Percentiles rank a stretch among this genome's conserved stretches.
Conservation (phyloP, 2,113 vertebrate species). For the Corapipo altera region DNA sequence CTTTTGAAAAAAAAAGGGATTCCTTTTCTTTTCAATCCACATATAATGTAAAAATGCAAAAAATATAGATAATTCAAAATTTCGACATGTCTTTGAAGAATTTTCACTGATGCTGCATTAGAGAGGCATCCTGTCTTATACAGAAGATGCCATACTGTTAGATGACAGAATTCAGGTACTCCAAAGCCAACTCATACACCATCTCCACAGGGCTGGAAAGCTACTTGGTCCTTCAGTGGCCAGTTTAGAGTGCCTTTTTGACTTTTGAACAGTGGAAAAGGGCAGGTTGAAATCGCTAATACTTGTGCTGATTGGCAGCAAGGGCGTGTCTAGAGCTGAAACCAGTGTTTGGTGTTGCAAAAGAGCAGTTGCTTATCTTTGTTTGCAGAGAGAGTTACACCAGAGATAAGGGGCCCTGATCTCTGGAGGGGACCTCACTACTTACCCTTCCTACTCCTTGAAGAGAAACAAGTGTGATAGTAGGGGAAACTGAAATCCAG, state of each 20-base stretch:
- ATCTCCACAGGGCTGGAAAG: background rate
- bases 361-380: background rate
- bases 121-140: background rate
- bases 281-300: background rate
- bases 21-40: background rate
- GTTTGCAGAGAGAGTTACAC: background rate
- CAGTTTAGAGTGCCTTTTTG: background rate
- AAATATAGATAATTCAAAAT: background rate
- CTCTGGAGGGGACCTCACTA: background rate
- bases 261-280: background rate
- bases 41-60: background rate
- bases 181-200: background rate
- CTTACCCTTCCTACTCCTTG: background rate
- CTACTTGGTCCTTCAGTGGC: background rate
- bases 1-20: fast-evolving
- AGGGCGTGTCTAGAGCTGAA: background rate
- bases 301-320: background rate
- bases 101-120: background rate
- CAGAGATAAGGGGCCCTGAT: background rate
- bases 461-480: background rate
- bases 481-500: background rate
- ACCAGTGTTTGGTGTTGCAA: background rate
- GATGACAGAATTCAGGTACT: background rate
- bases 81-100: background rate
- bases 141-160: background rate